phyloP scores from a whole-genome alignment of 2,797 vertebrate species.

The Melanotaenia maccullochi region DNA sequence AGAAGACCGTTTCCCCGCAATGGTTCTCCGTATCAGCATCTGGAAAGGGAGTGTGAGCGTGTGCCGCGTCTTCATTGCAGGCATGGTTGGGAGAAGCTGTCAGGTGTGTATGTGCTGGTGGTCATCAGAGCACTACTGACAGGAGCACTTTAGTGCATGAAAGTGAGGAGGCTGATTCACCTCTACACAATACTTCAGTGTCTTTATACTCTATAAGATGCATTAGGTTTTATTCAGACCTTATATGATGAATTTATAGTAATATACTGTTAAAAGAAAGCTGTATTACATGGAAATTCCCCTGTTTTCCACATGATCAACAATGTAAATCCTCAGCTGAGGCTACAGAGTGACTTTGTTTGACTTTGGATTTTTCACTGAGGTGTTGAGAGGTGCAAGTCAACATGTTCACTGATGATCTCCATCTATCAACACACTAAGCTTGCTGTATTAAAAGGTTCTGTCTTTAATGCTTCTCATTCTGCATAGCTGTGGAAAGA shows the following conservation, averaged over 20 bases:
- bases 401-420: constrained; percentile 40
- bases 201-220: neutral
- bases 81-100: constrained; percentile 58
- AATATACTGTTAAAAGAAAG: neutral
- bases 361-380: constrained; percentile 48
- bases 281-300: neutral
- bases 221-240: neutral
- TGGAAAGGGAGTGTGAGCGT: constrained; percentile 43
- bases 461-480: constrained; percentile 33
- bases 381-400: constrained; percentile 50
- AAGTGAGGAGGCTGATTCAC: constrained; percentile 54
- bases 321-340: neutral
- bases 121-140: constrained; percentile 62
- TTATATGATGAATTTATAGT: neutral
- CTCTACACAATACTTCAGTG: constrained; percentile 23
- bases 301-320: constrained; percentile 2
- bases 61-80: constrained; percentile 39
- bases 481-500: neutral
- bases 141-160: constrained; percentile 42
- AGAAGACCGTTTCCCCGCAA: constrained; percentile 30
- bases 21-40: constrained; percentile 63
- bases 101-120: constrained; percentile 39
- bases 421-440: constrained; percentile 61
- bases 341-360: constrained; percentile 31
- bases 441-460: constrained; percentile 18